These are phyloP conservation scores for Corythornis madagascariensis DNA, from an alignment of 2,113 vertebrate genomes.

Conservation along the genomic window DNA sequence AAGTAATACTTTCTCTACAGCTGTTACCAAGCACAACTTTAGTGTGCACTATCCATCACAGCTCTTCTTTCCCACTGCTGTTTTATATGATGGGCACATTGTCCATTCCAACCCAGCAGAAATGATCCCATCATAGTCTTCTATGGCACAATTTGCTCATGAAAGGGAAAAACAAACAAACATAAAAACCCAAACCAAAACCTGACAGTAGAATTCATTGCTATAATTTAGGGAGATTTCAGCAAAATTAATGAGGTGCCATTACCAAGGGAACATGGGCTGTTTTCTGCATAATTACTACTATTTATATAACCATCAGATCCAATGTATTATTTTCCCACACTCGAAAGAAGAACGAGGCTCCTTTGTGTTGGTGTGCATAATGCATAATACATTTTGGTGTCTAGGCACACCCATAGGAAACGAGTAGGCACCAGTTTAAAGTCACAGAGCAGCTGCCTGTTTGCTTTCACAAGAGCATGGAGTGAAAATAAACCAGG, in stretches of 20 bases:
- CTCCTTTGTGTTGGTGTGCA: conserved; percentile 1
- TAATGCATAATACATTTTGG: background rate
- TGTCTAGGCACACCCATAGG: background rate
- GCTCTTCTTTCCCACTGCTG: background rate
- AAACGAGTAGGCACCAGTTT: conserved; percentile 20
- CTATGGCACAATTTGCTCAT: conserved; percentile 25
- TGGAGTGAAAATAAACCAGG: background rate
- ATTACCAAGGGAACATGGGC: conserved; percentile 42
- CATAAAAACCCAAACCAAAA: background rate
- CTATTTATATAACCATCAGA: conserved; percentile 24
- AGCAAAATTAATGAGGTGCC: conserved; percentile 36
- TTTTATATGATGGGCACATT: background rate
- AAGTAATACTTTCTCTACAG: background rate
- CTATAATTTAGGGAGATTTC: conserved; percentile 44
- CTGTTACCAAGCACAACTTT: background rate
- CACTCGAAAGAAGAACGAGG: background rate
- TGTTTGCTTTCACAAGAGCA: background rate
- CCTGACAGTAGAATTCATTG: conserved; percentile 22
- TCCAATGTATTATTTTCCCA: conserved; percentile 22
- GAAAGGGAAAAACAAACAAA: conserved; percentile 45
- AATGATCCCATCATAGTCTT: background rate
- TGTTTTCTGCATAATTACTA: conserved; percentile 41
- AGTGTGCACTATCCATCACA: background rate
- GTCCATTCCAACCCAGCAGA: background rate
- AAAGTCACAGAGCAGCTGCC: conserved; percentile 59